Conservation (phyloP, 2,113 vertebrate genomes). For the Gyps fulvus region DNA sequence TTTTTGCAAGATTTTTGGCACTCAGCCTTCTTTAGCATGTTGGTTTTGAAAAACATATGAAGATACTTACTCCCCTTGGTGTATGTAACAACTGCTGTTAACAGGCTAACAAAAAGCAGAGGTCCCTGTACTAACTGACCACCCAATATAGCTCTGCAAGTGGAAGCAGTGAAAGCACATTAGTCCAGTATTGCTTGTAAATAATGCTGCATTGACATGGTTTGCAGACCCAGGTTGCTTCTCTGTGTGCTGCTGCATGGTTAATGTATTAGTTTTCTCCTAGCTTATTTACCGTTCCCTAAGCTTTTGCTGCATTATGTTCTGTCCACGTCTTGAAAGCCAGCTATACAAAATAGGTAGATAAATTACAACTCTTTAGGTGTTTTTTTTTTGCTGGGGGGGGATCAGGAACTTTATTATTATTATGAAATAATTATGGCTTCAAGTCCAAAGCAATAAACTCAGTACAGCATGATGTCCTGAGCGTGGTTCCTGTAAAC, state of each 20-base stretch:
- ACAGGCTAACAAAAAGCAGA: background rate
- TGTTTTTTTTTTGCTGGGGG: background rate
- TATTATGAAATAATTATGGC: background rate
- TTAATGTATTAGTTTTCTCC: background rate
- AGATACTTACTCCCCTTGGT: background rate
- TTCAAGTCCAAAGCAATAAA: background rate
- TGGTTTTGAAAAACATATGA: background rate
- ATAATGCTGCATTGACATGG: background rate
- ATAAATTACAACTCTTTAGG: background rate
- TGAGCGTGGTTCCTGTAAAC: background rate
- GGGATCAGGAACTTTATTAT: background rate
- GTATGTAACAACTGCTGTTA: background rate
- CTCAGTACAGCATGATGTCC: background rate
- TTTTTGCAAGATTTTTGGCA: background rate
- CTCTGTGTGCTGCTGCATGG: background rate
- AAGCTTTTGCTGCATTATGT: background rate
- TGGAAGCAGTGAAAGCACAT: background rate
- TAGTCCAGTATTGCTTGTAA: background rate
- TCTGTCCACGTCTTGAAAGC: background rate
- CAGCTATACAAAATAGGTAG: background rate
- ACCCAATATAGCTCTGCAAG: background rate
- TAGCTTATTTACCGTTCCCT: background rate
- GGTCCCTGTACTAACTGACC: background rate
- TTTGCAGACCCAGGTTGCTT: background rate
- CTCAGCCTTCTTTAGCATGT: background rate